Percentiles rank a stretch among this genome's conserved stretches.
These are phyloP conservation scores for Anoura caudifer DNA, from an alignment of 2,113 vertebrate genomes.

Conservation along the genomic window DNA sequence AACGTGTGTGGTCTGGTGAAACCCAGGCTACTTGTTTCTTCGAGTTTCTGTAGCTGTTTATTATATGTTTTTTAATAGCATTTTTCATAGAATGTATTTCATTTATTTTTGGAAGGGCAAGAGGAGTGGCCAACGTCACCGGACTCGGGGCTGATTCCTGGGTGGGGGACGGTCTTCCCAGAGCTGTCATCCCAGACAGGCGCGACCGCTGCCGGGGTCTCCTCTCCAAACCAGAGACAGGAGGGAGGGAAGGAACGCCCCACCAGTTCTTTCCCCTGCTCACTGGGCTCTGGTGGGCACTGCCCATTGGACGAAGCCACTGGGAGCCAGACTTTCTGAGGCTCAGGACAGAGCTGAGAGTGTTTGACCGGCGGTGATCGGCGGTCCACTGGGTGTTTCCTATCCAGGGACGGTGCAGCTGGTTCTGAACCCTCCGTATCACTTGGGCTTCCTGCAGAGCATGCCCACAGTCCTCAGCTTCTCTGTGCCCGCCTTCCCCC, in stretches of 20 bases:
- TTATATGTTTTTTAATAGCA: no score
- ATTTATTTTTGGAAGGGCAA: background rate
- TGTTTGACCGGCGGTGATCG: rapidly evolving
- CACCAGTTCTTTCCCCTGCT: rapidly evolving
- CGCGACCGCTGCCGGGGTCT: rapidly evolving
- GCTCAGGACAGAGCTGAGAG: background rate
- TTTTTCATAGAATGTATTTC: background rate
- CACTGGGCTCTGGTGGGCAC: rapidly evolving
- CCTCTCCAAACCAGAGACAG: background rate
- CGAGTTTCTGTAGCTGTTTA: background rate
- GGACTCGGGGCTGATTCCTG: background rate
- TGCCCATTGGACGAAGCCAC: rapidly evolving
- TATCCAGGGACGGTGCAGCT: no score
- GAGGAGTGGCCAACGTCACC: rapidly evolving
- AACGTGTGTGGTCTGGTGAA: background rate
- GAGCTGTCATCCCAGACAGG: background rate
- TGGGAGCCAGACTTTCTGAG: background rate
- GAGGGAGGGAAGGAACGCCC: background rate
- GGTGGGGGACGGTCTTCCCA: rapidly evolving
- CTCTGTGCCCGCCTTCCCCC: rapidly evolving
- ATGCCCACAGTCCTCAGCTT: rapidly evolving
- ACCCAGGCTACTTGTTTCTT: background rate
- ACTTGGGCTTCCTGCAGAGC: background rate
- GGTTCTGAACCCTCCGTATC: no score
- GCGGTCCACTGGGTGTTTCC: rapidly evolving